Conservation (phyloP, 2,888 invertebrate genomes). For the Chironomus riparius region DNA sequence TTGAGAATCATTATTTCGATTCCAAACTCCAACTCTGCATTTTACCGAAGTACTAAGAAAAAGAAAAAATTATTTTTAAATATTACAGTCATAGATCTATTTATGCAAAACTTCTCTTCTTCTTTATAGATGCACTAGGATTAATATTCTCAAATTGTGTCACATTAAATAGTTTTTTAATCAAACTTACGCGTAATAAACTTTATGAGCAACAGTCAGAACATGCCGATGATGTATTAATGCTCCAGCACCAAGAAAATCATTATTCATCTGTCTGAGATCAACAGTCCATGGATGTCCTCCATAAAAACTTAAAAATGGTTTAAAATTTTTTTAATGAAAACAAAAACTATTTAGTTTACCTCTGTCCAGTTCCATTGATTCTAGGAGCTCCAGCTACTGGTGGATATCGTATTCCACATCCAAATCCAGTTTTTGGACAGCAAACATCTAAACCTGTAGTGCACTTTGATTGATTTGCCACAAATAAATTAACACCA, state of each 20-base stretch:
- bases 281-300: slow-evolving; percentile 67
- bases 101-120: no score
- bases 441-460: background rate
- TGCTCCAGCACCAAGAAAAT: slow-evolving; percentile 64
- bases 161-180: no score
- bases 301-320: slow-evolving; percentile 42
- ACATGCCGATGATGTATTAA: slow-evolving; percentile 58
- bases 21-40: slow-evolving; percentile 6
- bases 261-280: slow-evolving; percentile 47
- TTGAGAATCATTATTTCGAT: slow-evolving; percentile 27
- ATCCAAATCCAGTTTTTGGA: background rate
- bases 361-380: slow-evolving; percentile 37
- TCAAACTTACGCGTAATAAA: slow-evolving; percentile 52
- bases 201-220: slow-evolving; percentile 64
- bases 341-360: no score
- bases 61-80: no score
- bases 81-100: no score
- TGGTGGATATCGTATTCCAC: slow-evolving; percentile 33
- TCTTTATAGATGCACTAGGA: no score
- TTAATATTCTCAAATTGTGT: no score
- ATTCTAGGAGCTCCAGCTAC: slow-evolving; percentile 36
- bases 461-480: background rate
- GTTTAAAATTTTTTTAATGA: no score
- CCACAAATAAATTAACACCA: background rate
- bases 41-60: background rate